Conservation (phyloP, 2,888 invertebrate genomes). For the Prenolepis imparis region DNA sequence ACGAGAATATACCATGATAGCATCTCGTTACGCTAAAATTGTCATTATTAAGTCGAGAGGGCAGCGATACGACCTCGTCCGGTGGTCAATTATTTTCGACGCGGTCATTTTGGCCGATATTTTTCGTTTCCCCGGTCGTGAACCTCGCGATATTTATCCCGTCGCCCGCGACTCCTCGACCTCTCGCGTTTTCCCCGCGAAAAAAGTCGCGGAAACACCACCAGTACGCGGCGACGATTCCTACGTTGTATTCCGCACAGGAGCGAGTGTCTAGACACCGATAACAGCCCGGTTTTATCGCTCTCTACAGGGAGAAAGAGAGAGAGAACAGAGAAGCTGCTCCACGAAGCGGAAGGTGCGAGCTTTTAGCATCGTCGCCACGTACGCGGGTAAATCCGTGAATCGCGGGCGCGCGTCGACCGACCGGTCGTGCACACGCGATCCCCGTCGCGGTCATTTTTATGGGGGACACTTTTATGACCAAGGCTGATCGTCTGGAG, state of each 20-base stretch:
- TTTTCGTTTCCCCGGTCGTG: too few relatives aligned
- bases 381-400: slow-evolving; percentile 48
- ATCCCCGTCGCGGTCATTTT: slow-evolving; percentile 30
- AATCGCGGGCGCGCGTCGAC: slow-evolving; percentile 36
- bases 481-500: slow-evolving; percentile 29
- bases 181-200: slow-evolving; percentile 43
- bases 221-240: slow-evolving; percentile 30
- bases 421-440: slow-evolving; percentile 22
- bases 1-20: slow-evolving; percentile 19
- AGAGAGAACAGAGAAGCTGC: background rate
- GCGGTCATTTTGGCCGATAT: background rate
- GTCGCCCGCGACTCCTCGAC: slow-evolving; percentile 22
- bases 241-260: slow-evolving; percentile 49
- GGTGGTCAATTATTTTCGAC: slow-evolving; percentile 56
- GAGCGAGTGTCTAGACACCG: slow-evolving; percentile 48
- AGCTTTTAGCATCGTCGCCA: slow-evolving; percentile 43
- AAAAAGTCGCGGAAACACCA: slow-evolving; percentile 22
- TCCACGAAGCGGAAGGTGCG: background rate
- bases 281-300: slow-evolving; percentile 55
- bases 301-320: background rate
- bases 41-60: slow-evolving; percentile 21
- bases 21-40: slow-evolving; percentile 23
- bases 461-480: slow-evolving; percentile 26
- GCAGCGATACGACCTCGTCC: slow-evolving; percentile 29
- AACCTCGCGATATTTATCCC: slow-evolving; percentile 49